These are phyloP conservation scores for Arvicanthis niloticus DNA, from an alignment of 2,113 vertebrate genomes.

Conservation along the genomic window DNA sequence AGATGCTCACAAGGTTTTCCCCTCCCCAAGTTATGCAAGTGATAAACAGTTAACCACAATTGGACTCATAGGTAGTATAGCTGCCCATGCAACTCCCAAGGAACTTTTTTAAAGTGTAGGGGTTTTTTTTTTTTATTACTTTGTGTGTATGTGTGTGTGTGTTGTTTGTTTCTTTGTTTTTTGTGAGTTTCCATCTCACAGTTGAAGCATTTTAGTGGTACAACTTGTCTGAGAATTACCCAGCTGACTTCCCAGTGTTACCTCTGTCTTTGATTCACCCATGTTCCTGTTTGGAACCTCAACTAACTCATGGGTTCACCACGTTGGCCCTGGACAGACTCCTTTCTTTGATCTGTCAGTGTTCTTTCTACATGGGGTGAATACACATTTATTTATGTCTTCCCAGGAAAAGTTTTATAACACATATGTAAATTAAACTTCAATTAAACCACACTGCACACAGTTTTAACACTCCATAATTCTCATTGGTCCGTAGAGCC, in stretches of 20 bases:
- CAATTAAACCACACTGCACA: not conserved
- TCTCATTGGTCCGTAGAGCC: not conserved
- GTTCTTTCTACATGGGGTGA: not conserved
- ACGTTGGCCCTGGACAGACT: not conserved
- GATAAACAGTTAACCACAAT: not conserved
- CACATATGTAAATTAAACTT: not conserved
- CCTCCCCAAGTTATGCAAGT: not conserved
- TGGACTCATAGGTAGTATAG: not conserved
- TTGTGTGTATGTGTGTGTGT: not conserved
- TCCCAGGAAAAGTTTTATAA: not conserved
- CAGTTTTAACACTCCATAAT: not conserved
- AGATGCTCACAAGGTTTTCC: not conserved
- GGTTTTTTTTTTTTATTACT: not conserved
- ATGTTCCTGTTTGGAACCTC: not conserved
- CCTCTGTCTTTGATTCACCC: not conserved
- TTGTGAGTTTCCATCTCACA: not conserved
- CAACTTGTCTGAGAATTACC: not conserved
- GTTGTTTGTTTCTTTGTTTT: not conserved
- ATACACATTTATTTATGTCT: not conserved
- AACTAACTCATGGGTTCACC: not conserved
- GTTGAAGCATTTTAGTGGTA: not conserved
- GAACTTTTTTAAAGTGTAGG: not conserved
- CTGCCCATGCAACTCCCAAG: not conserved
- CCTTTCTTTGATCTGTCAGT: not conserved
- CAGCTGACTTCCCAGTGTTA: too few relatives aligned